Percentiles rank a stretch among this genome's conserved stretches.
These are phyloP conservation scores for Gnathonemus echidnorhynchus DNA, from an alignment of 2,113 vertebrate genomes.

Conservation along the genomic window DNA sequence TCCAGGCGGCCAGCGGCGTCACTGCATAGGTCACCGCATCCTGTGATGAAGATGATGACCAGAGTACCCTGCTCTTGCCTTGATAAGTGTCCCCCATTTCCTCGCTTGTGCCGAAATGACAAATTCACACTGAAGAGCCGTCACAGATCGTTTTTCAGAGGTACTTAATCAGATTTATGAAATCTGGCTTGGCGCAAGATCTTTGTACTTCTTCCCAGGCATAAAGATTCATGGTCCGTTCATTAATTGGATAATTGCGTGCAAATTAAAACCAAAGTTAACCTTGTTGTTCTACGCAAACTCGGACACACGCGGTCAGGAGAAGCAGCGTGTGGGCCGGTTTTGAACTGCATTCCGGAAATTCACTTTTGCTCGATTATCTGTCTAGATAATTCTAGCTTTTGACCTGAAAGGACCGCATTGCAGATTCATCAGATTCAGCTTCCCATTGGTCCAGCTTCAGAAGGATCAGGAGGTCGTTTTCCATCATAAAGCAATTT, in stretches of 20 bases:
- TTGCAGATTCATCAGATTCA: conserved; percentile 42
- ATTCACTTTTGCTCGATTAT: conserved; percentile 38
- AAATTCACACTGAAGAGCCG: not conserved
- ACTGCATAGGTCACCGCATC: not conserved
- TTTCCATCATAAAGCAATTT: conserved; percentile 42
- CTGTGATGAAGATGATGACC: not conserved
- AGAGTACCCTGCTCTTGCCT: not conserved
- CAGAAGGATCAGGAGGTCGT: conserved; percentile 37
- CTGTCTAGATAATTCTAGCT: conserved; percentile 38
- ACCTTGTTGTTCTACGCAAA: conserved; percentile 5
- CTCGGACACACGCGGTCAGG: conserved; percentile 18
- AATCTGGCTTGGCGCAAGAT: not conserved
- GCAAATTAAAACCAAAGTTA: not conserved
- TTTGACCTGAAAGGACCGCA: conserved; percentile 39
- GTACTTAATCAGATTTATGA: not conserved
- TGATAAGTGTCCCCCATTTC: not conserved
- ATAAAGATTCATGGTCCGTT: not conserved
- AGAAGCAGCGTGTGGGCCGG: conserved; percentile 28
- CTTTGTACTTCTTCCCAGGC: not conserved
- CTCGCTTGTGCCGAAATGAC: not conserved
- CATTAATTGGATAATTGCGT: not conserved
- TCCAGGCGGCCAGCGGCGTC: not conserved
- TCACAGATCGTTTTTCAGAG: not conserved
- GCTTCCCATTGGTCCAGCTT: conserved; percentile 27
- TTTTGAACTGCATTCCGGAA: conserved; percentile 35